Percentiles rank a stretch among this genome's conserved stretches.
These are phyloP conservation scores for Epirrhoe alternata DNA, from an alignment of 2,888 invertebrate species.

Conservation along the genomic window DNA sequence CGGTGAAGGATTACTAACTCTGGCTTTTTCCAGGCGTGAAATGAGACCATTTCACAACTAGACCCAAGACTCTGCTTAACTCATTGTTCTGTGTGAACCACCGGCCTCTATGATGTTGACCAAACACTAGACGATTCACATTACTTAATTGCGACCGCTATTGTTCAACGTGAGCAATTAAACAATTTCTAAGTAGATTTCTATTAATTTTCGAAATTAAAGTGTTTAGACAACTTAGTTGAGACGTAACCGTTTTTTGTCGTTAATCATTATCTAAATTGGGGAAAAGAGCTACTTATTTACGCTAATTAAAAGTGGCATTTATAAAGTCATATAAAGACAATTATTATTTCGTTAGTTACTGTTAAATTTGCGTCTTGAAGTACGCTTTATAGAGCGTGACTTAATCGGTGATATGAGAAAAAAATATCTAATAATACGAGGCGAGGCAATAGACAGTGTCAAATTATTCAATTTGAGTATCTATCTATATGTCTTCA, in stretches of 20 bases:
- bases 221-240: constrained; percentile 49
- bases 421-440: neutral
- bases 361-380: neutral
- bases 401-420: neutral
- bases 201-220: constrained; percentile 70
- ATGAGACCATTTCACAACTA: constrained; percentile 45
- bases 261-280: constrained; percentile 41
- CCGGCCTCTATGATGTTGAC: constrained; percentile 70
- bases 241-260: constrained; percentile 42
- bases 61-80: constrained; percentile 43
- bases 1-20: constrained; percentile 47
- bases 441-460: neutral
- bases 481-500: too few relatives aligned
- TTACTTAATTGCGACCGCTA: constrained; percentile 79
- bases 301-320: constrained; percentile 29
- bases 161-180: constrained; percentile 76
- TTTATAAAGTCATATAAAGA: constrained; percentile 6
- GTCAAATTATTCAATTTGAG: neutral
- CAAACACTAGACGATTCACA: constrained; percentile 73
- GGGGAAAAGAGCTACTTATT: constrained; percentile 19
- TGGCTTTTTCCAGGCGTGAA: constrained; percentile 26
- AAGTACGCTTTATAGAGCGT: neutral
- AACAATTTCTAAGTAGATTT: constrained; percentile 75
- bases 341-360: neutral
- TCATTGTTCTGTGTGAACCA: constrained; percentile 71